Percentiles rank a stretch among this genome's conserved stretches.
These are phyloP conservation scores for Macropis europaea DNA, from an alignment of 2,888 invertebrate genomes.

Conservation along the genomic window DNA sequence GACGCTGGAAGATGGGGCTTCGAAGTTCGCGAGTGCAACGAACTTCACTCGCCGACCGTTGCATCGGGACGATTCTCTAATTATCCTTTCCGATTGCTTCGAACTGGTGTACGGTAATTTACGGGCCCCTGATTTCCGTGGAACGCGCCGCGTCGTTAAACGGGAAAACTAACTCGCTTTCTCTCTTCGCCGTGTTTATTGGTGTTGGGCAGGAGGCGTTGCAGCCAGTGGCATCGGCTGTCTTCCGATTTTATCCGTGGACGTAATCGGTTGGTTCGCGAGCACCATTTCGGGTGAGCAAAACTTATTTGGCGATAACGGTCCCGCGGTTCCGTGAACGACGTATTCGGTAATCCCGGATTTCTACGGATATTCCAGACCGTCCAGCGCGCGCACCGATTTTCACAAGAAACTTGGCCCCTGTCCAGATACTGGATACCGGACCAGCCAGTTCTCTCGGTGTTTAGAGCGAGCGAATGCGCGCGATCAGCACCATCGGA, in stretches of 20 bases:
- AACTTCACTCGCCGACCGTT: no score
- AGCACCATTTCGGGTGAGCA: conserved; percentile 9
- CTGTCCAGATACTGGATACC: conserved; percentile 59
- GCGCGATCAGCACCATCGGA: conserved; percentile 43
- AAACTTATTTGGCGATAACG: conserved; percentile 58
- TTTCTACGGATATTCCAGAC: conserved; percentile 63
- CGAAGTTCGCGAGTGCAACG: no score
- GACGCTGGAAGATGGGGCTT: no score
- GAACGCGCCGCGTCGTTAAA: neutral
- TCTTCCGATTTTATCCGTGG: neutral
- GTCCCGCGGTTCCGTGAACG: conserved; percentile 57
- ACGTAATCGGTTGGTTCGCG: neutral
- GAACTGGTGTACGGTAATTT: neutral
- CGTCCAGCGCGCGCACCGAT: conserved; percentile 57
- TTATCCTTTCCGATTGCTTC: neutral
- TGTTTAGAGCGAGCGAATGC: no score
- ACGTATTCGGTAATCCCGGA: conserved; percentile 66
- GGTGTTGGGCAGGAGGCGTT: neutral
- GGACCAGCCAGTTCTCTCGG: conserved; percentile 41
- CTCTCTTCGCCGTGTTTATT: conserved; percentile 1
- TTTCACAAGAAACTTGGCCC: conserved; percentile 72
- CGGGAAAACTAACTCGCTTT: neutral
- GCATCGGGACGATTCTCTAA: neutral
- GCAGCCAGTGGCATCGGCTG: no score
- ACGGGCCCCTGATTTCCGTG: neutral